Percentiles rank a stretch among this genome's conserved stretches.
Evolutionary conservation across 2,888 invertebrate genomes (phyloP).

Genomic region (Dolichopus griseipennis): DNA sequence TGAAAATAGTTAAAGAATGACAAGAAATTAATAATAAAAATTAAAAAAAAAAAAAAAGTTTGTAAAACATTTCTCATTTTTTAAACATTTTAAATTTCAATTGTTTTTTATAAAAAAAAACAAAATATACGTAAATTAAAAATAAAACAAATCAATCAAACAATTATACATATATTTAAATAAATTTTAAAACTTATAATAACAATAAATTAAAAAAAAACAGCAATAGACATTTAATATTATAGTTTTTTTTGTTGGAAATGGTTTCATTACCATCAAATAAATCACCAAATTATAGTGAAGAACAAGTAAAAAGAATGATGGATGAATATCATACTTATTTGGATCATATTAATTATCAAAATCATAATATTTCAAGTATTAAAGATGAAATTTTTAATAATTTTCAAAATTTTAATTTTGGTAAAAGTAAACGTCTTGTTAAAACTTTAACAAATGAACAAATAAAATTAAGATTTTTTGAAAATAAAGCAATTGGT

Average conservation of each 20-base stretch:
- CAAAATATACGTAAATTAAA: no score
- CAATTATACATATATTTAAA: no score
- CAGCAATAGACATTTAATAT: no score
- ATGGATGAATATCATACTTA: neutral
- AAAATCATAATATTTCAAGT: neutral
- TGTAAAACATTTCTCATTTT: no score
- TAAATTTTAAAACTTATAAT: no score
- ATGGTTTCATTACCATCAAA: neutral
- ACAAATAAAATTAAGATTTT: neutral
- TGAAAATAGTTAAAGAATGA: neutral
- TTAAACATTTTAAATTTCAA: no score
- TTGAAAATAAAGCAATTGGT: neutral
- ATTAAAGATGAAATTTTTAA: neutral
- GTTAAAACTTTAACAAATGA: neutral
- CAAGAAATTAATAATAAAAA: no score
- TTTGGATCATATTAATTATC: conserved; percentile 1
- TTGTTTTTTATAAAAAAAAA: no score
- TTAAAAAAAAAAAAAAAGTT: no score
- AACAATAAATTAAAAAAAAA: no score
- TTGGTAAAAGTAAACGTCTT: neutral
- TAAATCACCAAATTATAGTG: neutral
- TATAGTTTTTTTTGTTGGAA: no score
- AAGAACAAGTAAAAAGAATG: neutral
- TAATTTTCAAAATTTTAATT: neutral
- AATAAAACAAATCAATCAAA: no score